These are phyloP conservation scores for Sebastes paucispinis DNA, from an alignment of 2,797 vertebrate species.

Conservation along the genomic window DNA sequence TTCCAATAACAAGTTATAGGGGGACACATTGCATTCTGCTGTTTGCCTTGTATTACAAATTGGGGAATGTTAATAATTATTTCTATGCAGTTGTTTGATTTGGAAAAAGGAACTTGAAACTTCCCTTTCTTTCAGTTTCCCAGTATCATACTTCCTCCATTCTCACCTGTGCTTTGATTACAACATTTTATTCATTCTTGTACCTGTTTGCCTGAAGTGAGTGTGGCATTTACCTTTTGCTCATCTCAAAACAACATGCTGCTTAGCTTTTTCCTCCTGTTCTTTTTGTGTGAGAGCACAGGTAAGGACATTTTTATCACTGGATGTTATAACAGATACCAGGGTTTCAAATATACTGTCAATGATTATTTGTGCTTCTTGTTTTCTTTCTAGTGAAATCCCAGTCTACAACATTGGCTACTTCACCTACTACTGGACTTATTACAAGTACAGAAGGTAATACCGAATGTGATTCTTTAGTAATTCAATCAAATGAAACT, in stretches of 20 bases:
- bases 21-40: neutral
- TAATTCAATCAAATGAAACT: neutral
- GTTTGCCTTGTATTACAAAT: neutral
- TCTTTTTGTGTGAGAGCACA: neutral
- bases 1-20: neutral
- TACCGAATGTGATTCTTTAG: neutral
- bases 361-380: neutral
- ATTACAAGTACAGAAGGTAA: neutral
- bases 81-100: neutral
- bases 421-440: rapidly evolving
- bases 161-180: conserved; percentile 25
- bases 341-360: neutral
- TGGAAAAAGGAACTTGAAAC: conserved; percentile 55
- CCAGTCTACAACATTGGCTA: rapidly evolving
- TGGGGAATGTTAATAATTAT: neutral
- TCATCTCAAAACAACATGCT: conserved; percentile 41
- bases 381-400: neutral
- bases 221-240: neutral
- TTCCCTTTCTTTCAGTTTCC: conserved; percentile 42
- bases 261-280: conserved; percentile 22
- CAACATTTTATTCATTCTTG: neutral
- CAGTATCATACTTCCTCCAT: conserved; percentile 46
- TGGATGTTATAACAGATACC: neutral
- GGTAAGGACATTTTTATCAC: conserved; percentile 44
- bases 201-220: conserved; percentile 3